Base-by-base conservation (phyloP, 2,888 invertebrate genomes). In the Ditylenchus weischeri region DNA sequence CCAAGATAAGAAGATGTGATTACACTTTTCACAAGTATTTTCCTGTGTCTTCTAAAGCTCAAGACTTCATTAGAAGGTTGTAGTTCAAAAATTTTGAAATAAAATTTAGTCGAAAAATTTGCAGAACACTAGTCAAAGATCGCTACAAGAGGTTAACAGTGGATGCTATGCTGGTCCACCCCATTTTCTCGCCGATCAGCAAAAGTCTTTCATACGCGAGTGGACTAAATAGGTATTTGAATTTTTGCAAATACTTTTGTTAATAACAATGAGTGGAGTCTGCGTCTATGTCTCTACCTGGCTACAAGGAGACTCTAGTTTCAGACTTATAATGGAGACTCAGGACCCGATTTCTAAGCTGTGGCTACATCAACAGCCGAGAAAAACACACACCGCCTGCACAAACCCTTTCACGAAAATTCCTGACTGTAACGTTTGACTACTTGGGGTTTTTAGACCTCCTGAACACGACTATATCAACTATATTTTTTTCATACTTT, bases 1-100 rank as follows among this genome's bases (percentile, higher is more conserved):
- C 77, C 75, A 84, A 85, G 75, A 88, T 86, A 47, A 49, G 65
- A 10, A 47, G 60, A 5, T 68, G 69, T 48, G 63, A 70, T 19
- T 72, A 72, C 59, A 35, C 43, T 18, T 60, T 66, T 50, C 71
- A 72, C 13, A 11, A 35, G 7, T 15, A 43, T 35, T 59, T 59
- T 10, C 38, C 38, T 11, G 59, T 59, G 15, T 59, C 59, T 21
- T 19, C 19, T 6, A 43, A 59, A 8, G 59, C 59, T 15, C 36
- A 43, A 29, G 59, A 59, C 29, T 43, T 59, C 7, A 36, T 59
- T 8, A 43, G 6, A 0, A 51, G 29, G 38, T 57, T 64, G 43
- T 4, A 36, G 10, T 49, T 4, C 2, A 2, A 54, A 54, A 29
- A 29, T 29, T 29, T 29, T 29, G 3, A n/a, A n/a, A n/a, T n/a